These are phyloP conservation scores for Drosophila infuscata DNA, from an alignment of 2,888 invertebrate genomes.

Conservation along the genomic window DNA sequence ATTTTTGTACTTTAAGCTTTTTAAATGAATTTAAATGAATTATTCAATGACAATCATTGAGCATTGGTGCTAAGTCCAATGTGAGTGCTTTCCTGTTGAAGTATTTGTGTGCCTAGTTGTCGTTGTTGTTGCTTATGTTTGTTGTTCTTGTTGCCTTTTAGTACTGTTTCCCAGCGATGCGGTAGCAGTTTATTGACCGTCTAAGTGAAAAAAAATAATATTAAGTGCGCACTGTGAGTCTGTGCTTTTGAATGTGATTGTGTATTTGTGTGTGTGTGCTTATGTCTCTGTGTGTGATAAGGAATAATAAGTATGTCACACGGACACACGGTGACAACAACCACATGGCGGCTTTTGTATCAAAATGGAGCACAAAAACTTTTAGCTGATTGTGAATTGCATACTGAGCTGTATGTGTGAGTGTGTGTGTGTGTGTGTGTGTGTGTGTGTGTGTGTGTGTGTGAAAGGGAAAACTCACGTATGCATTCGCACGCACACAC, in stretches of 20 bases:
- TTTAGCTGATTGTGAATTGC: conserved; percentile 58
- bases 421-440: conserved; percentile 22
- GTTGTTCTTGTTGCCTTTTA: conserved; percentile 15
- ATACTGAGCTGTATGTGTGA: conserved; percentile 20
- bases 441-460: conserved; percentile 17
- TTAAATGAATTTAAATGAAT: conserved; percentile 41
- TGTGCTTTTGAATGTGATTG: conserved; percentile 8
- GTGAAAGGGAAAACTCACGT: conserved; percentile 43
- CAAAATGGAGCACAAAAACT: conserved; percentile 69
- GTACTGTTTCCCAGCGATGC: conserved; percentile 44
- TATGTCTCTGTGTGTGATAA: conserved; percentile 44
- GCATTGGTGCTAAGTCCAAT: conserved; percentile 32
- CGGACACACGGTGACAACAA: conserved; percentile 43
- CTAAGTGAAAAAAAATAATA: conserved; percentile 33
- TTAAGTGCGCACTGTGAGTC: conserved; percentile 37
- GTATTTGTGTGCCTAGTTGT: conserved; percentile 16
- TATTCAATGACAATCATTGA: conserved; percentile 42
- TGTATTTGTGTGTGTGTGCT: conserved; percentile 13
- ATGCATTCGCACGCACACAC: conserved; percentile 33
- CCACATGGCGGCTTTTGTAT: conserved; percentile 61
- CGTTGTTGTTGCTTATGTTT: conserved; percentile 22
- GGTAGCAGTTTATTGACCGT: conserved; percentile 54
- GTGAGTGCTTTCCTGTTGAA: conserved; percentile 32
- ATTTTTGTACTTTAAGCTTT: conserved; percentile 5
- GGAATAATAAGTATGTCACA: conserved; percentile 65